A percentile compares a stretch with the other conserved stretches of the same genome.
Conservation (phyloP, 2,113 vertebrate genomes). For the Gadus macrocephalus region DNA sequence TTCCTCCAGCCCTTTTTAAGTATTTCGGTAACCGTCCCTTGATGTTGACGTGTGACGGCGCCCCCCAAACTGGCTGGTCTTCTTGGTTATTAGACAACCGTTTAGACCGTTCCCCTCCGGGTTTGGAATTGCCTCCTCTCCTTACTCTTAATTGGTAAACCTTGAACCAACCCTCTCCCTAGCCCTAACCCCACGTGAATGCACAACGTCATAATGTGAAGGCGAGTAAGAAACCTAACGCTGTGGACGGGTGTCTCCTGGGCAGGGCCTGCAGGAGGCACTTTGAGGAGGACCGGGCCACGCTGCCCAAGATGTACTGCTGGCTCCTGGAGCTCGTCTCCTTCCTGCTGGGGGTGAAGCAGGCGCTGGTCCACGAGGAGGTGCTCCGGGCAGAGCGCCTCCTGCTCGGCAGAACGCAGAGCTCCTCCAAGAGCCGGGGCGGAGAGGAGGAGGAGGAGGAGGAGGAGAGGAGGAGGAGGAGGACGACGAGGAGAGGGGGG, state of each 20-base stretch:
- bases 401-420: slow-evolving; percentile 28
- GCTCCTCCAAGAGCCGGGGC: not conserved
- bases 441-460: too few species aligned
- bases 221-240: not conserved
- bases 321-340: slow-evolving; percentile 67
- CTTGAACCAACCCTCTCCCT: too few species aligned
- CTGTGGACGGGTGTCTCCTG: slow-evolving; percentile 17
- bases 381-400: slow-evolving; percentile 59
- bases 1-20: too few species aligned
- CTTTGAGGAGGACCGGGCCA: slow-evolving; percentile 39
- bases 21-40: too few species aligned
- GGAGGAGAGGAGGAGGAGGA: too few species aligned
- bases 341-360: slow-evolving; percentile 61
- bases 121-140: too few species aligned
- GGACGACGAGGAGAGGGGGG: not conserved
- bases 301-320: slow-evolving; percentile 55
- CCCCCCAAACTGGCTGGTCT: too few species aligned
- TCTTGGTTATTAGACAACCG: too few species aligned
- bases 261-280: slow-evolving; percentile 32
- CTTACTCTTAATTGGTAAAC: too few species aligned
- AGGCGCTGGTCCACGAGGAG: slow-evolving; percentile 40
- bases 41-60: too few species aligned
- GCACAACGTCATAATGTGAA: not conserved
- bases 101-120: too few species aligned
- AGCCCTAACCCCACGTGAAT: too few species aligned